Evolutionary conservation across 1,140 invertebrate genomes (phyloP).

Genomic region (Dolichoris vasculosae): DNA sequence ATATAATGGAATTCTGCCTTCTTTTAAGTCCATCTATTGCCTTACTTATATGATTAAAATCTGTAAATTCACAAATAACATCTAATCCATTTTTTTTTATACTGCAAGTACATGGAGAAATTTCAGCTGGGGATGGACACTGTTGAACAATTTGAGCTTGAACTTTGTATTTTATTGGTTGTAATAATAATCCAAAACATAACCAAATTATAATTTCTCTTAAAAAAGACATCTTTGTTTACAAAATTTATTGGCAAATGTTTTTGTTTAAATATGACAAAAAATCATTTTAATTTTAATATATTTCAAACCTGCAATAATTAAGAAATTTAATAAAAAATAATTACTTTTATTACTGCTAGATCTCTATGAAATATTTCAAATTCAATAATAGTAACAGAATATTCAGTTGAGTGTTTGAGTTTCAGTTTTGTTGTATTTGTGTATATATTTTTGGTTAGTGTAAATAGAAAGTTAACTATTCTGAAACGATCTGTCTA

Average conservation of each 20-base stretch:
- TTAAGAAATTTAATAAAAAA: no score
- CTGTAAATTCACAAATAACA: slow-evolving; percentile 89
- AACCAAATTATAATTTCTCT: not conserved
- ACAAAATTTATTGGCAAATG: not conserved
- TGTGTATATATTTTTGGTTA: no score
- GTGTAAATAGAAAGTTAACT: no score
- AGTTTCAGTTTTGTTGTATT: no score
- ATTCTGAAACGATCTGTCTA: no score
- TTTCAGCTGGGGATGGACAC: slow-evolving; percentile 82
- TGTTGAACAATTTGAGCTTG: slow-evolving; percentile 74
- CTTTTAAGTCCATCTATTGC: slow-evolving; percentile 86
- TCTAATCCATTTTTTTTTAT: slow-evolving; percentile 91
- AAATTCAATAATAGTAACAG: no score
- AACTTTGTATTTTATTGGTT: slow-evolving; percentile 36
- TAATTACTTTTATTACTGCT: no score
- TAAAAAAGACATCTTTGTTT: not conserved
- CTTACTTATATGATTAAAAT: slow-evolving; percentile 81
- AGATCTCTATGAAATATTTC: no score
- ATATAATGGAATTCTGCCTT: slow-evolving; percentile 83
- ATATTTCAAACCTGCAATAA: no score
- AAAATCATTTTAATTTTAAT: no score
- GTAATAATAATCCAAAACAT: slow-evolving; percentile 13
- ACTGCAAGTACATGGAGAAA: slow-evolving; percentile 85
- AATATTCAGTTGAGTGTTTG: no score
- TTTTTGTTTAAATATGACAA: no score